These are phyloP conservation scores for Marcusenius ussheri DNA, from an alignment of 2,113 vertebrate genomes.

Conservation along the genomic window DNA sequence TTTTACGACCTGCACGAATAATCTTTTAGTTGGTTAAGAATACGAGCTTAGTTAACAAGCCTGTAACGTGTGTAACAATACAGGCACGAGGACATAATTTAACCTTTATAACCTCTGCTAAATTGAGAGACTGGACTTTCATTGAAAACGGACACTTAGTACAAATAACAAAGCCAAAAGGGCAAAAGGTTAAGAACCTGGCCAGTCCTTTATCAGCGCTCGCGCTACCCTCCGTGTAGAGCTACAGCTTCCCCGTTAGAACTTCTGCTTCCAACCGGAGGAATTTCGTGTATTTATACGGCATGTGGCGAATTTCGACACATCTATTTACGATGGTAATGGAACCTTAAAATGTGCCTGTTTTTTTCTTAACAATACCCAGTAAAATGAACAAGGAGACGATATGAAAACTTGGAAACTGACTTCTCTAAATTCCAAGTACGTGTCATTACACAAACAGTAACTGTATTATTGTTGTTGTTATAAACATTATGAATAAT, in stretches of 20 bases:
- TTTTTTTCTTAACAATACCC: not conserved
- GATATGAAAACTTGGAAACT: not conserved
- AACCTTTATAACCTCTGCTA: conserved; percentile 28
- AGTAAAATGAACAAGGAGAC: not conserved
- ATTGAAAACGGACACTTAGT: conserved; percentile 36
- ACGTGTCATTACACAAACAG: not conserved
- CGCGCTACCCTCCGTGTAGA: conserved; percentile 25
- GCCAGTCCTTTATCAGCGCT: conserved; percentile 22
- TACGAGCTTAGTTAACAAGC: conserved; percentile 28
- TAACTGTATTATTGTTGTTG: not conserved
- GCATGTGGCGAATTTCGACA: not conserved
- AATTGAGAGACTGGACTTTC: conserved; percentile 32
- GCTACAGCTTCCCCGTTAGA: not conserved
- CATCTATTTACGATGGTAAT: not conserved
- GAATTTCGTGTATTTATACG: not conserved
- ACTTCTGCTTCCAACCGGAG: not conserved
- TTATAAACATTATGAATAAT: not conserved
- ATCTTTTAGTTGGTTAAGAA: not conserved
- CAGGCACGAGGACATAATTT: conserved; percentile 30
- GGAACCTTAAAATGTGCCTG: not conserved
- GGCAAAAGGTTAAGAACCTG: conserved; percentile 35
- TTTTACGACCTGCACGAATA: not conserved
- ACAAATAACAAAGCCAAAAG: conserved; percentile 33
- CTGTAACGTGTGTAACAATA: conserved; percentile 30
- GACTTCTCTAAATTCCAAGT: not conserved